Percentiles rank a stretch among this genome's conserved stretches.
phyloP scores from a whole-genome alignment of 2,888 invertebrate species.

The Drosophila maculinotata region DNA sequence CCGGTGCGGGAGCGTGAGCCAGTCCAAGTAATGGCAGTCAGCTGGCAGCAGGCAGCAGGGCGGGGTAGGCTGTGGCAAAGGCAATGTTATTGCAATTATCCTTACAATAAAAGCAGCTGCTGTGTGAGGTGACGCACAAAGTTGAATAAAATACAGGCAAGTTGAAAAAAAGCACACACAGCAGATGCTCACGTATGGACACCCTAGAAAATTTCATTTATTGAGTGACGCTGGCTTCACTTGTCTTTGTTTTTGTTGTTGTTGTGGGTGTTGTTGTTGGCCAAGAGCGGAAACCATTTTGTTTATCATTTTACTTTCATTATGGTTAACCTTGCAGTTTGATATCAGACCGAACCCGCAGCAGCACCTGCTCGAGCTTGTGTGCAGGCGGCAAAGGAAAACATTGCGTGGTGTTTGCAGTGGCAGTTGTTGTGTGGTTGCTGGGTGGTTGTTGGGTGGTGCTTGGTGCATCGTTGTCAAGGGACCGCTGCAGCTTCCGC shows the following conservation, averaged over 20 bases:
- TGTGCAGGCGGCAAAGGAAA: slow-evolving; percentile 23
- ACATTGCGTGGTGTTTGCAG: slow-evolving; percentile 19
- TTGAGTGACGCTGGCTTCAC: slow-evolving; percentile 4
- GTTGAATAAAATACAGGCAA: slow-evolving; percentile 26
- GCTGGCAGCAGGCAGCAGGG: background rate
- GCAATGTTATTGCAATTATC: slow-evolving; percentile 59
- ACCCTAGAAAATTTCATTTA: slow-evolving; percentile 42
- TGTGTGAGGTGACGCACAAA: slow-evolving; percentile 5
- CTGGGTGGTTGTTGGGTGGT: too few species aligned
- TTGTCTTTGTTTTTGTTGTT: background rate
- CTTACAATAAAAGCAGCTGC: slow-evolving; percentile 34
- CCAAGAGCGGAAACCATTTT: slow-evolving; percentile 61
- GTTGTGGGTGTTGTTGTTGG: slow-evolving; percentile 25
- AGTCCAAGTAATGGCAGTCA: slow-evolving; percentile 63
- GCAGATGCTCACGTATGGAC: background rate
- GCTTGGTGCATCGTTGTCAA: too few species aligned
- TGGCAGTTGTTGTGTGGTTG: too few species aligned
- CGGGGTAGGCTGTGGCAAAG: slow-evolving; percentile 1
- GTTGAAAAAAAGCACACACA: slow-evolving; percentile 15
- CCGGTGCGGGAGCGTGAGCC: too few species aligned
- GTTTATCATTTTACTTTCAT: slow-evolving; percentile 81
- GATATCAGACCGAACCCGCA: slow-evolving; percentile 44
- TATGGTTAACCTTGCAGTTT: slow-evolving; percentile 79
- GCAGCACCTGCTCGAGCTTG: background rate
- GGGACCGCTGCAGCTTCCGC: slow-evolving; percentile 69